Base-by-base conservation (phyloP, 1,140 invertebrate species). In the Neotoxoptera formosana region DNA sequence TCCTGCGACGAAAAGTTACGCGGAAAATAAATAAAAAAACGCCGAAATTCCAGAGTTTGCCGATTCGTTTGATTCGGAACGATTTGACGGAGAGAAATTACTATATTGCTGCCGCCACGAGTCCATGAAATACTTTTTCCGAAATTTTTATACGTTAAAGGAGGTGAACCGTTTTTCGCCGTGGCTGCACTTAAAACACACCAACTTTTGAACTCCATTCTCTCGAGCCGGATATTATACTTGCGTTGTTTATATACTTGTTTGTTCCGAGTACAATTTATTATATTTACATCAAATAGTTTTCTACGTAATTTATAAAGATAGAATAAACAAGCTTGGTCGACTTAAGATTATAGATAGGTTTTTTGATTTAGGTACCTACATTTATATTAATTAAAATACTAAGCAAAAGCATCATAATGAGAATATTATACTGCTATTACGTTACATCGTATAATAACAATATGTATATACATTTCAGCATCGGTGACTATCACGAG, bases 341-440 rank as follows among this genome's bases (percentile, higher is more conserved):
- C 21, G 21, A 53, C 51, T 53, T 76, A n/a, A 76, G 60, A n/a
- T 76, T 76, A 76, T 76, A 76, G 60, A n/a, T 76, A 76, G 60
- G 60, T 76, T 76, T 76, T 76, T 76, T n/a, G 60, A 76, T 76
- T n/a, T 76, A n/a, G n/a, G 30, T 76, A 76, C 60, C 30, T 67
- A 34, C 60, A 76, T 76, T 76, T 76, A 76, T 76, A 76, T n/a
- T 76, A 76, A 76, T n/a, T 76, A 76, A n/a, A 76, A n/a, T 34
- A 17, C 4, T 17, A 76, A 67, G n/a, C 6, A 14, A 76, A 76
- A 6, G 11, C 1, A 67, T 8, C 14, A 67, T 67, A n/a, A n/a
- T 67, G 30, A 67, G 11, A 67, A n/a, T 67, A n/a, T 67, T n/a
- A 67, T n/a, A n/a, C 25, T 41, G 41, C 4, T 67, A 67, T n/a